phyloP scores from a whole-genome alignment of 2,113 vertebrate genomes.

The Pedionomus torquatus region DNA sequence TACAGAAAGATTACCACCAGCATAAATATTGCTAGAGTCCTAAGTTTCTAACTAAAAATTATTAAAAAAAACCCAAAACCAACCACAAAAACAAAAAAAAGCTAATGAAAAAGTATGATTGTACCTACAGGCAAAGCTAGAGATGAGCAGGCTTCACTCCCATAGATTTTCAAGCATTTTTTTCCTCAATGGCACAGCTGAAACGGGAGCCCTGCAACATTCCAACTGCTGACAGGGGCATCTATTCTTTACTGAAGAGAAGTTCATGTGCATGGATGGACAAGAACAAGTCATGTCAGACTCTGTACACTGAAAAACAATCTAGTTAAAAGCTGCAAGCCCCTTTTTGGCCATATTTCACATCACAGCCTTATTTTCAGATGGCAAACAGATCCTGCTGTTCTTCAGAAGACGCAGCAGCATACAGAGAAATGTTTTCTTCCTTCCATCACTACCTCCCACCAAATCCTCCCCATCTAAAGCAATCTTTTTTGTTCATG shows the following conservation, averaged over 20 bases:
- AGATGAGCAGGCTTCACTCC: not conserved
- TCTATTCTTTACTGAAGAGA: not conserved
- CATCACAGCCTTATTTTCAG: not conserved
- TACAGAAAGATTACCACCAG: not conserved
- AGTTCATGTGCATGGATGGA: not conserved
- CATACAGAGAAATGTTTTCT: not conserved
- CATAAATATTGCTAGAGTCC: not conserved
- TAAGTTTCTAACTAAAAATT: not conserved
- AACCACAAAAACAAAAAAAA: too few species aligned
- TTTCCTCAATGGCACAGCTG: not conserved
- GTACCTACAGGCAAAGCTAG: not conserved
- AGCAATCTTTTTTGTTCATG: not conserved
- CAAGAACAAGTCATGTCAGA: not conserved
- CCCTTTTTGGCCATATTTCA: not conserved
- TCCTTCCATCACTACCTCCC: not conserved
- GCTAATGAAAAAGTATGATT: not conserved
- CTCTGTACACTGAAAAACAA: not conserved
- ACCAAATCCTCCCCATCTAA: not conserved
- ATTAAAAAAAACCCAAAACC: not conserved
- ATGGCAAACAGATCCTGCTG: fast-evolving
- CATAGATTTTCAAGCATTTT: not conserved
- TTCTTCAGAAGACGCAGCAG: not conserved
- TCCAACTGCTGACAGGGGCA: not conserved
- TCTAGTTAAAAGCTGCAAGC: not conserved
- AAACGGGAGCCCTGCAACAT: not conserved